These are phyloP conservation scores for Alosa sapidissima DNA, from an alignment of 2,797 vertebrate species.

Conservation along the genomic window DNA sequence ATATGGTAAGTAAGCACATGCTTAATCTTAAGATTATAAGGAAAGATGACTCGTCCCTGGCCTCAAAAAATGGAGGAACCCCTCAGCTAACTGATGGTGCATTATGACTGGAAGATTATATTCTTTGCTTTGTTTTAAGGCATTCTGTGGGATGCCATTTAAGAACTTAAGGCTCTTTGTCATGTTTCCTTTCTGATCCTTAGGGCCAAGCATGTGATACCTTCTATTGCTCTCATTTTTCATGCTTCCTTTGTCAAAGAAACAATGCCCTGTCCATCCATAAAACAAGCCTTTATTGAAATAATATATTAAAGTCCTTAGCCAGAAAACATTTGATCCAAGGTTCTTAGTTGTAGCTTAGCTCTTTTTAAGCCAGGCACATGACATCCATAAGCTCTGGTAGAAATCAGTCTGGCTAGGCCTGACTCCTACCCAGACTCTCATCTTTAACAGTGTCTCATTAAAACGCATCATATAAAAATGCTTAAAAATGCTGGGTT, in stretches of 20 bases:
- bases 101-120: background rate
- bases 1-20: too few species aligned
- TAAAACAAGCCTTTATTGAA: constrained; percentile 13
- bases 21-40: too few species aligned
- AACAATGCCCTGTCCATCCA: constrained; percentile 13
- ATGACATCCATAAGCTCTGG: constrained; percentile 39
- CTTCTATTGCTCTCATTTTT: constrained; percentile 31
- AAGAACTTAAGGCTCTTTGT: background rate
- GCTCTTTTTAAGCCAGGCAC: constrained; percentile 33
- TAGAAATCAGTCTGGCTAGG: background rate
- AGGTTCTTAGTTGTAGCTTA: constrained; percentile 36
- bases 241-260: constrained; percentile 37
- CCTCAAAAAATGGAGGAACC: too few species aligned
- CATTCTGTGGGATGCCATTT: background rate
- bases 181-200: background rate
- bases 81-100: too few species aligned
- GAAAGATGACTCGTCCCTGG: too few species aligned
- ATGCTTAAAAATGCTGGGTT: too few species aligned
- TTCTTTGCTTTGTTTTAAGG: background rate
- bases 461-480: background rate
- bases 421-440: background rate
- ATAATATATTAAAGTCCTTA: constrained; percentile 16
- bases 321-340: constrained; percentile 34
- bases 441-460: background rate
- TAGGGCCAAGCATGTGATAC: background rate